phyloP scores from a whole-genome alignment of 2,888 invertebrate species.

The Lithophane socia region DNA sequence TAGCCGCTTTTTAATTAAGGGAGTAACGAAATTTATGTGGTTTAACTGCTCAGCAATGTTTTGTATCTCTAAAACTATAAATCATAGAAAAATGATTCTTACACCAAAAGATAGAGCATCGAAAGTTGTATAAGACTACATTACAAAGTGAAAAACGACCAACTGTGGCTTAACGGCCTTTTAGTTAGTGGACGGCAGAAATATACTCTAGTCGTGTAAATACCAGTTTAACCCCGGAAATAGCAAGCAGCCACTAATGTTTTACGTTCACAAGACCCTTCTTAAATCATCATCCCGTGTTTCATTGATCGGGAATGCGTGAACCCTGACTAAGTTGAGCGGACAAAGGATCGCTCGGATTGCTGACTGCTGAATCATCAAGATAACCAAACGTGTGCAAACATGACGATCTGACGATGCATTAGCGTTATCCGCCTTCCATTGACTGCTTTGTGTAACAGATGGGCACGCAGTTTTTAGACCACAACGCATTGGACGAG shows the following conservation, averaged over 20 bases:
- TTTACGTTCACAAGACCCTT: conserved; percentile 53
- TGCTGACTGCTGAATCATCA: conserved; percentile 67
- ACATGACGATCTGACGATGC: conserved; percentile 58
- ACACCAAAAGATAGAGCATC: no score
- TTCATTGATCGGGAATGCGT: conserved; percentile 76
- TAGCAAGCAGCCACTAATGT: conserved; percentile 61
- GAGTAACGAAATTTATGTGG: no score
- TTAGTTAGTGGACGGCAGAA: no score
- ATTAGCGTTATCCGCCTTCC: conserved; percentile 39
- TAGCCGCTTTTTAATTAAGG: no score
- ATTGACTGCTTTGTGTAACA: conserved; percentile 53
- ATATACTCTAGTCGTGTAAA: conserved; percentile 48
- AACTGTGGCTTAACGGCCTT: no score
- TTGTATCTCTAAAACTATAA: no score
- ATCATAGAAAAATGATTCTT: no score
- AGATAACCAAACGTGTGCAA: conserved; percentile 57
- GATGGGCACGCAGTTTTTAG: conserved; percentile 1
- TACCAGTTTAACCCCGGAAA: conserved; percentile 65
- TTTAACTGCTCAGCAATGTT: no score
- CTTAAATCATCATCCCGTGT: conserved; percentile 67
- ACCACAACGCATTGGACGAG: conserved; percentile 31
- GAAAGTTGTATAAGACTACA: no score
- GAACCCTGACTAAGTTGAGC: conserved; percentile 73
- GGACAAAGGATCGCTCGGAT: conserved; percentile 69
- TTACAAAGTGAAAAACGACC: no score